Conservation (phyloP, 1,140 invertebrate species). For the Gonioctena quinquepunctata region DNA sequence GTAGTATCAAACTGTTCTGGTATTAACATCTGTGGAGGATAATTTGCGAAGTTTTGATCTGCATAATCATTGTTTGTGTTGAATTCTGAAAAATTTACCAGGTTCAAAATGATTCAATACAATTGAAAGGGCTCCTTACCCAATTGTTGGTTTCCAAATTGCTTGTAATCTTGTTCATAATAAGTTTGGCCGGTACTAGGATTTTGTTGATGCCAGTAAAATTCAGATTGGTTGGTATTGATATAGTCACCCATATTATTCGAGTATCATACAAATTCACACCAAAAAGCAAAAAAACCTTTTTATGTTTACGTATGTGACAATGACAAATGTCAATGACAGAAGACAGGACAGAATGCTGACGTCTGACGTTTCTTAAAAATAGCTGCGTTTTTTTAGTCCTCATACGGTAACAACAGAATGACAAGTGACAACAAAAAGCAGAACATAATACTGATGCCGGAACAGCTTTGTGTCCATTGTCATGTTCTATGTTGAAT, state of each 20-base stretch:
- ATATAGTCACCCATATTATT: conserved; percentile 18
- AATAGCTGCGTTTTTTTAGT: too few species aligned
- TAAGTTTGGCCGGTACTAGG: neutral
- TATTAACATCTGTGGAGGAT: conserved; percentile 25
- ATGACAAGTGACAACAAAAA: too few species aligned
- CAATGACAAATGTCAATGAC: too few species aligned
- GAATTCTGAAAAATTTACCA: conserved; percentile 37
- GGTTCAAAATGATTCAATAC: neutral
- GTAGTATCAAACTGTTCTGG: conserved; percentile 32
- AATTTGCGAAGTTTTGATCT: conserved; percentile 24
- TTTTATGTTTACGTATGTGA: too few species aligned
- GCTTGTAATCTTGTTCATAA: conserved; percentile 41
- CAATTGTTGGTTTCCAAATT: conserved; percentile 36
- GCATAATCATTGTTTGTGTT: conserved; percentile 35
- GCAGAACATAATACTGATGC: too few species aligned
- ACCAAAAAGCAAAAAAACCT: too few species aligned
- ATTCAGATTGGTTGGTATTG: conserved; percentile 14
- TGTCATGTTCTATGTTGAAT: too few species aligned
- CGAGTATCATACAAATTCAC: too few species aligned
- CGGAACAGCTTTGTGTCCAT: too few species aligned
- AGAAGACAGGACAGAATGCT: too few species aligned
- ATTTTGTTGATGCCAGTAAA: conserved; percentile 17
- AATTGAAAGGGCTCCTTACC: conserved; percentile 21
- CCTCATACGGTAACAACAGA: too few species aligned
- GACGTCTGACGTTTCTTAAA: too few species aligned